A percentile compares a stretch with the other conserved stretches of the same genome.
These are phyloP conservation scores for Caenorhabditis uteleia DNA, from an alignment of 2,888 invertebrate genomes.

Conservation along the genomic window DNA sequence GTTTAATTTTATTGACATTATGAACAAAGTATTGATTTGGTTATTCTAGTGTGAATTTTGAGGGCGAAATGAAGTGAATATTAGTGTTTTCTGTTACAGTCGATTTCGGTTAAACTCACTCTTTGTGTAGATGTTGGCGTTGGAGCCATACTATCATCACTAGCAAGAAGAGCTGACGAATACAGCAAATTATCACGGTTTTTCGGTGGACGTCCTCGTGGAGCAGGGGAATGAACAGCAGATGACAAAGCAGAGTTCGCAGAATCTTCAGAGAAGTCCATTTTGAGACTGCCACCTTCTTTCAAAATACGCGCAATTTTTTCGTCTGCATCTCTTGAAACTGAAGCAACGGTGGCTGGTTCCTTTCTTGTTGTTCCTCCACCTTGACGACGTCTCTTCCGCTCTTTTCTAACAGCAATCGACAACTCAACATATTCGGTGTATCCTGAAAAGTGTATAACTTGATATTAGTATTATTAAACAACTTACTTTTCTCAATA, in stretches of 20 bases:
- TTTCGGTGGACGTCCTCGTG: slow-evolving; percentile 38
- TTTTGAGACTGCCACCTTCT: slow-evolving; percentile 16
- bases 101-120: slow-evolving; percentile 2
- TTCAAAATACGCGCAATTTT: slow-evolving; percentile 27
- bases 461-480: not conserved
- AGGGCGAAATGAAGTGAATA: not conserved
- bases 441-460: slow-evolving; percentile 31
- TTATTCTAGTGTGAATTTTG: no score
- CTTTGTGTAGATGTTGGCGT: slow-evolving; percentile 7
- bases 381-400: slow-evolving; percentile 26
- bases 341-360: slow-evolving; percentile 19
- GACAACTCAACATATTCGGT: slow-evolving; percentile 46
- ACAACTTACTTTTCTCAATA: slow-evolving; percentile 58
- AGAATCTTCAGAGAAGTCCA: slow-evolving; percentile 30
- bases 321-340: slow-evolving; percentile 27
- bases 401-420: slow-evolving; percentile 43
- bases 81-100: not conserved
- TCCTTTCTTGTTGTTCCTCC: slow-evolving; percentile 12
- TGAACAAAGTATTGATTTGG: no score
- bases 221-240: slow-evolving; percentile 32
- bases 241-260: slow-evolving; percentile 26
- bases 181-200: slow-evolving; percentile 6
- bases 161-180: slow-evolving; percentile 11
- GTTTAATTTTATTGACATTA: no score
- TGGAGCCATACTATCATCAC: slow-evolving; percentile 19